A percentile compares a stretch with the other conserved stretches of the same genome.
These are phyloP conservation scores for Amiota minor DNA, from an alignment of 2,888 invertebrate genomes.

Conservation along the genomic window DNA sequence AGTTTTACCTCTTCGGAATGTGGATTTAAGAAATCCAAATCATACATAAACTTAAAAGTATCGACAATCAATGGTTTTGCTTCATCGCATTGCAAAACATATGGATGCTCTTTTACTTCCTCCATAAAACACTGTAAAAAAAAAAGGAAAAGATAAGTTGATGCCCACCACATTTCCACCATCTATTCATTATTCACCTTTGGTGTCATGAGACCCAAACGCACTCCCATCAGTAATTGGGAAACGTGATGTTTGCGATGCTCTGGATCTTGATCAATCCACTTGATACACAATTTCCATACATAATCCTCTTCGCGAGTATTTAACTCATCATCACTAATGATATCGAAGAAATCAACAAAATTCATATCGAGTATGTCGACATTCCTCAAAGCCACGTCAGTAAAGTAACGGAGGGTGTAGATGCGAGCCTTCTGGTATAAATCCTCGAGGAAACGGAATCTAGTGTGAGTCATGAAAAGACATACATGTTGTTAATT, in stretches of 20 bases:
- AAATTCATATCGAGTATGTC: constrained; percentile 83
- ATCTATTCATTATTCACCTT: constrained; percentile 73
- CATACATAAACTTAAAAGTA: constrained; percentile 91
- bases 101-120: constrained; percentile 90
- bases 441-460: constrained; percentile 74
- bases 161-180: neutral
- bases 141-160: neutral
- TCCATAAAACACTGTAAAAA: constrained; percentile 87
- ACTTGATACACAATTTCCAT: constrained; percentile 88
- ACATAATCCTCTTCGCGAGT: constrained; percentile 90
- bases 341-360: constrained; percentile 83
- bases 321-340: constrained; percentile 88
- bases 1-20: constrained; percentile 82
- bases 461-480: constrained; percentile 48
- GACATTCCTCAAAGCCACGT: constrained; percentile 81
- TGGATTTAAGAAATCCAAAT: constrained; percentile 88
- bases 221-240: constrained; percentile 84
- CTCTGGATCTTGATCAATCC: constrained; percentile 87
- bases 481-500: neutral
- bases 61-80: constrained; percentile 92
- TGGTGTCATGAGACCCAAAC: constrained; percentile 88
- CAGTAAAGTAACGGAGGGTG: constrained; percentile 84
- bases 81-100: constrained; percentile 86
- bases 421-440: constrained; percentile 81
- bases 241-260: constrained; percentile 83